Percentiles rank a stretch among this genome's conserved stretches.
Evolutionary conservation across 2,797 vertebrate genomes (phyloP).

Genomic region (Girardinus metallicus): DNA sequence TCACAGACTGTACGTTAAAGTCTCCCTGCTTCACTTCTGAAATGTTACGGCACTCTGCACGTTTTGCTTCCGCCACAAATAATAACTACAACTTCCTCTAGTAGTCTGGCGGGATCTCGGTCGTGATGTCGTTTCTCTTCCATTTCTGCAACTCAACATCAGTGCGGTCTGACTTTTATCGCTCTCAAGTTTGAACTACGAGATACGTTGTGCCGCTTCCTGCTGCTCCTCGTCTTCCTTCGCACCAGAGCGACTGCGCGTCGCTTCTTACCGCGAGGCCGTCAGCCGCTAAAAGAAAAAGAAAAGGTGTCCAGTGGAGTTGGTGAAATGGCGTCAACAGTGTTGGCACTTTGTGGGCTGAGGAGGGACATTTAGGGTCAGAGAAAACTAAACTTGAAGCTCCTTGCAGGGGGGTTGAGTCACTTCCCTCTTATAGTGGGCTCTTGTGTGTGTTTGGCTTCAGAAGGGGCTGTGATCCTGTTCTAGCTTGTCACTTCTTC

Average conservation of each 20-base stretch:
- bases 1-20: not conserved
- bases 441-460: constrained; percentile 39
- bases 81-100: constrained; percentile 57
- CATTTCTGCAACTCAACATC: constrained; percentile 65
- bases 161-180: constrained; percentile 36
- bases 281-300: not conserved
- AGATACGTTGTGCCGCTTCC: constrained; percentile 38
- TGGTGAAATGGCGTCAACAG: constrained; percentile 1
- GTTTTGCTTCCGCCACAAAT: constrained; percentile 17
- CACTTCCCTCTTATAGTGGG: constrained; percentile 52
- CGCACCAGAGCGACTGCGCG: constrained; percentile 4
- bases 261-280: not conserved
- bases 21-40: not conserved
- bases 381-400: constrained; percentile 48
- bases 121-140: constrained; percentile 53
- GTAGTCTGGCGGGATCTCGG: constrained; percentile 43
- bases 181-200: constrained; percentile 46
- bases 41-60: constrained; percentile 3
- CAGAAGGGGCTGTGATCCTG: constrained; percentile 58
- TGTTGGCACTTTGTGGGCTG: constrained; percentile 35
- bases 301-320: constrained; percentile 20
- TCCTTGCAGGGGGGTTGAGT: constrained; percentile 47
- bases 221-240: constrained; percentile 39
- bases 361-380: constrained; percentile 37
- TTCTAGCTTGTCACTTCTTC: constrained; percentile 71